Evolutionary conservation across 2,797 vertebrate genomes (phyloP).

Genomic region (Ataeniobius toweri): DNA sequence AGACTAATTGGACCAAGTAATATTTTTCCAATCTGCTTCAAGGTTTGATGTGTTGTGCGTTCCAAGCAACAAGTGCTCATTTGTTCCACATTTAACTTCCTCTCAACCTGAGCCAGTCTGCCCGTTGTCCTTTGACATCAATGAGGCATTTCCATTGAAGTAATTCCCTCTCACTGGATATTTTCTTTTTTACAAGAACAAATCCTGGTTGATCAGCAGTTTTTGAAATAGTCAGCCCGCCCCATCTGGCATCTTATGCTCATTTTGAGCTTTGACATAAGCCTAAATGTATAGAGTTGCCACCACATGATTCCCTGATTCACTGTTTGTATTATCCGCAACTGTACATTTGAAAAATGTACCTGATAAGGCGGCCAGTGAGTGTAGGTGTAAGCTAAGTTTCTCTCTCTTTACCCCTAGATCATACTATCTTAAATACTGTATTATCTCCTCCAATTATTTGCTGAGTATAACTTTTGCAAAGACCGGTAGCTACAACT

Average conservation of each 20-base stretch:
- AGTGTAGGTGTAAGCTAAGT: slow-evolving; percentile 54
- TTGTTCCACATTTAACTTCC: neutral
- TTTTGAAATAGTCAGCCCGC: neutral
- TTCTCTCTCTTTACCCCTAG: slow-evolving; percentile 28
- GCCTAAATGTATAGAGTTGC: neutral
- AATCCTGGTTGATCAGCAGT: neutral
- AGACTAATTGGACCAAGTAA: neutral
- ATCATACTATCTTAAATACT: neutral
- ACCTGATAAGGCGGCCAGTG: neutral
- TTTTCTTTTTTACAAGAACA: neutral
- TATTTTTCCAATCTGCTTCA: neutral
- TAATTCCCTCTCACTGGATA: neutral
- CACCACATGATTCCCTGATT: neutral
- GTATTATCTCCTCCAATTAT: neutral
- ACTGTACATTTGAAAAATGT: neutral
- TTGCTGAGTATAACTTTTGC: neutral
- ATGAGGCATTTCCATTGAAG: neutral
- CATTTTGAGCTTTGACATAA: neutral
- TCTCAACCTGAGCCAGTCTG: neutral
- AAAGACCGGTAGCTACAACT: neutral
- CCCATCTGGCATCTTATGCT: neutral
- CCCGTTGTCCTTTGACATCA: neutral
- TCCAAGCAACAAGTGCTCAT: neutral
- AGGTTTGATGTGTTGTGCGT: neutral
- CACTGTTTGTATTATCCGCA: neutral